Percentiles rank a stretch among this genome's conserved stretches.
Conservation (phyloP, 1,140 invertebrate genomes). For the Heliconius eleuchia region DNA sequence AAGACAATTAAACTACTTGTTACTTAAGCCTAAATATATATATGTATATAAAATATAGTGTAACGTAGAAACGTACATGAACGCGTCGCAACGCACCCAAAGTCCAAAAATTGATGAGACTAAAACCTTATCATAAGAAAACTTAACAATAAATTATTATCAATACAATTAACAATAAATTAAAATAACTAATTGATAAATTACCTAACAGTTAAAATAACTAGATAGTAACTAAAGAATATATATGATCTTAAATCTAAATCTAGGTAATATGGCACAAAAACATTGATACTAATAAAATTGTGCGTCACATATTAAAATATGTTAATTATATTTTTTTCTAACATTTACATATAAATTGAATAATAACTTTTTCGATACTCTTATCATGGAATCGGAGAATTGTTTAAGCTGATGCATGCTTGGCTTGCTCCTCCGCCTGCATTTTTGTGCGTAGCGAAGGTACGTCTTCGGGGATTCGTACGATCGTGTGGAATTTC, state of each 20-base stretch:
- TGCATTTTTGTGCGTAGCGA: slow-evolving; percentile 89
- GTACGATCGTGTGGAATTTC: slow-evolving; percentile 91
- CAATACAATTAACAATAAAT: slow-evolving; percentile 8
- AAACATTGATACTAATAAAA: slow-evolving; percentile 39
- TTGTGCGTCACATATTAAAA: slow-evolving; percentile 52
- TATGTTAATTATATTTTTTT: slow-evolving; percentile 35
- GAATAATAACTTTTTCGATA: slow-evolving; percentile 25
- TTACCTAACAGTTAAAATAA: slow-evolving; percentile 5
- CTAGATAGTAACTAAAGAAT: background rate
- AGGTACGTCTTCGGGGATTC: slow-evolving; percentile 91
- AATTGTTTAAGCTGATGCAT: slow-evolving; percentile 53
- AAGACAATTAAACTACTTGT: slow-evolving; percentile 49
- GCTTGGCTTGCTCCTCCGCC: slow-evolving; percentile 77
- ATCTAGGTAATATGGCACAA: slow-evolving; percentile 47
- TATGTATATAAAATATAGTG: slow-evolving; percentile 52
- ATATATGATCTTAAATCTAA: background rate
- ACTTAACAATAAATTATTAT: background rate
- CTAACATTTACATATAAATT: slow-evolving; percentile 13
- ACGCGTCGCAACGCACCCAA: slow-evolving; percentile 73
- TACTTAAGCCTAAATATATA: slow-evolving; percentile 6
- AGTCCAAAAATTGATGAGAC: slow-evolving; percentile 49
- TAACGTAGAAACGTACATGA: slow-evolving; percentile 72
- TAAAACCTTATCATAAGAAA: slow-evolving; percentile 28
- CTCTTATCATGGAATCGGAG: slow-evolving; percentile 48
- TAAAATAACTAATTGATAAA: slow-evolving; percentile 14